These are phyloP conservation scores for Thamnophis elegans DNA, from an alignment of 2,797 vertebrate species.

Conservation along the genomic window DNA sequence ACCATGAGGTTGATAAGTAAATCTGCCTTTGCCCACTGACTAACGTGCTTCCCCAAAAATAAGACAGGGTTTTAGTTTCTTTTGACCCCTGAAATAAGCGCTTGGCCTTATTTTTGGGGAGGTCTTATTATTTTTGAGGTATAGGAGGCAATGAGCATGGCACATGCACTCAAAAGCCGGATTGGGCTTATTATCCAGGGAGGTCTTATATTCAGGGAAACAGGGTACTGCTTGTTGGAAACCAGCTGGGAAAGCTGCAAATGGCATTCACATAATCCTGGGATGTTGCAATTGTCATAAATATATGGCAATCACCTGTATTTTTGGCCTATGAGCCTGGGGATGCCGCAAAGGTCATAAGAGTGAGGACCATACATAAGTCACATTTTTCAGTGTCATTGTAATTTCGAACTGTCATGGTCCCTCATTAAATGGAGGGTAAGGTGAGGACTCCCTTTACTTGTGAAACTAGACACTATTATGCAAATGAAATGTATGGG, in stretches of 20 bases:
- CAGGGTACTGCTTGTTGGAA: neutral
- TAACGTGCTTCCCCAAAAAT: too few relatives aligned
- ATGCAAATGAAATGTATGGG: neutral
- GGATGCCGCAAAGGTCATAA: neutral
- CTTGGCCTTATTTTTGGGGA: too few relatives aligned
- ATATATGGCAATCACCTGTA: neutral
- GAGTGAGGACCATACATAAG: neutral
- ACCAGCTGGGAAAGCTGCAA: neutral
- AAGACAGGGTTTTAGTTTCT: too few relatives aligned
- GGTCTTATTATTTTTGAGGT: too few relatives aligned
- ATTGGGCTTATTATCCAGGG: too few relatives aligned
- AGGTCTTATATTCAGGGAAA: too few relatives aligned
- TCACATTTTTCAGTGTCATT: neutral
- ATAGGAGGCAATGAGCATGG: too few relatives aligned
- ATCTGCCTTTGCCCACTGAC: neutral
- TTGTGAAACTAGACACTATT: neutral
- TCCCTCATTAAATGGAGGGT: neutral
- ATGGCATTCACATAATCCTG: neutral
- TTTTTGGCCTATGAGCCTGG: neutral
- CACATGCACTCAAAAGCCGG: too few relatives aligned
- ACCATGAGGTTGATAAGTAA: neutral
- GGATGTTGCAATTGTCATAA: neutral
- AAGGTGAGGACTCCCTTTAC: neutral
- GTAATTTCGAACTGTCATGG: neutral
- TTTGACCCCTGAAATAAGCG: too few relatives aligned